These are phyloP conservation scores for Cranoglanis bouderius DNA, from an alignment of 2,113 vertebrate genomes.

Conservation along the genomic window DNA sequence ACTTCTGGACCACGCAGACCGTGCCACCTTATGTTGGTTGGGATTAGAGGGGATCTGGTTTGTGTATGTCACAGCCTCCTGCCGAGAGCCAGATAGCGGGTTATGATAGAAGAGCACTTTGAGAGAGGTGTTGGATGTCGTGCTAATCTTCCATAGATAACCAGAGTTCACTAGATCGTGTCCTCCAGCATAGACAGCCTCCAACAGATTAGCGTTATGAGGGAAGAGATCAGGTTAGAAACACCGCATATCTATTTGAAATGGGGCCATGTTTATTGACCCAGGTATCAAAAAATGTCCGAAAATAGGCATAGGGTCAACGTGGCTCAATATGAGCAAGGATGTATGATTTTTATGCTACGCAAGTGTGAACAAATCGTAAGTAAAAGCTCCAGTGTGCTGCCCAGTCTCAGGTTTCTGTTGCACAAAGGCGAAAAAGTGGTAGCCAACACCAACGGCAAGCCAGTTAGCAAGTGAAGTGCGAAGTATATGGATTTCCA, in stretches of 20 bases:
- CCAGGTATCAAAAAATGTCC: neutral
- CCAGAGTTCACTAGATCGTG: constrained; percentile 13
- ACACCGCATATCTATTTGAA: neutral
- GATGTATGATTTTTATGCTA: neutral
- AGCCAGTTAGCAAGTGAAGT: neutral
- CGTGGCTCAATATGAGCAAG: neutral
- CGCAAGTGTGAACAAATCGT: too few relatives aligned
- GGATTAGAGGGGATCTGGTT: constrained; percentile 38
- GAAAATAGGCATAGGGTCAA: neutral
- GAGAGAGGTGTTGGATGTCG: constrained; percentile 44
- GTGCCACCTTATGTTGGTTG: neutral
- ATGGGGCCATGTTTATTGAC: neutral
- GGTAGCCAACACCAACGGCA: neutral
- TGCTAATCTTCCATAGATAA: constrained; percentile 54
- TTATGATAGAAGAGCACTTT: constrained; percentile 37
- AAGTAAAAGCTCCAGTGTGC: neutral
- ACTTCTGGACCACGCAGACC: neutral
- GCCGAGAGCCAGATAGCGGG: constrained; percentile 22
- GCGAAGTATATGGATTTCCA: neutral
- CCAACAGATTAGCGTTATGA: neutral
- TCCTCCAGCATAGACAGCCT: neutral
- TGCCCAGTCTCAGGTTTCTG: neutral
- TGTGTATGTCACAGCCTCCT: constrained; percentile 41
- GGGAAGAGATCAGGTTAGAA: neutral
- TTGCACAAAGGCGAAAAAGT: neutral